A percentile compares a stretch with the other conserved stretches of the same genome.
phyloP scores from a whole-genome alignment of 1,140 invertebrate genomes.

The Cardiocondyla obscurior region DNA sequence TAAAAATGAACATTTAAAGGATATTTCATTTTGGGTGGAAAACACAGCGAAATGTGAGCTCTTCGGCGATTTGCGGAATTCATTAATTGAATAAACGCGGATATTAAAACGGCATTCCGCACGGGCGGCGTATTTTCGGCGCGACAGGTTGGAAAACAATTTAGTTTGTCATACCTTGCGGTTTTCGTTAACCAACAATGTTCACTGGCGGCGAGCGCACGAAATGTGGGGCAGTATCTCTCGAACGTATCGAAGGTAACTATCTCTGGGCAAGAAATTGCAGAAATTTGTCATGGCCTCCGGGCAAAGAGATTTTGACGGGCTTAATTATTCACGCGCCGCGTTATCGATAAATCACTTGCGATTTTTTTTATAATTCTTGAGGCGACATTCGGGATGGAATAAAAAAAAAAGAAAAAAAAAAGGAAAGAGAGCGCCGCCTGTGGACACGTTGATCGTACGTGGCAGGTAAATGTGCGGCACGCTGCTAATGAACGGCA shows the following conservation, averaged over 20 bases:
- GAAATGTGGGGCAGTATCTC: neutral
- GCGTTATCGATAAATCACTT: neutral
- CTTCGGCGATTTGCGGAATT: neutral
- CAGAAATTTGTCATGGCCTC: neutral
- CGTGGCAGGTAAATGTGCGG: neutral
- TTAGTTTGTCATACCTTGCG: neutral
- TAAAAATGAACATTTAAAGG: neutral
- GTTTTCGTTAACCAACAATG: neutral
- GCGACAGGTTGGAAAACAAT: neutral
- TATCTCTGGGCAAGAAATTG: neutral
- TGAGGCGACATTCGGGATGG: no score
- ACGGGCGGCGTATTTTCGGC: neutral
- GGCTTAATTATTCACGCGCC: neutral
- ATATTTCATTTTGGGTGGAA: no score
- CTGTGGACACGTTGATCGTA: neutral
- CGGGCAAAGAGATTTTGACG: neutral
- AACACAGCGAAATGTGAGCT: neutral
- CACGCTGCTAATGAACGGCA: slow-evolving; percentile 16
- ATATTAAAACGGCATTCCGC: neutral
- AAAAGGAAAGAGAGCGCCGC: no score
- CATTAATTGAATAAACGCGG: neutral
- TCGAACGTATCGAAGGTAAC: neutral
- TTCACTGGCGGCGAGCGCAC: neutral
- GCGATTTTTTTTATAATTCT: neutral
- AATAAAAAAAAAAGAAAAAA: no score